phyloP scores from a whole-genome alignment of 1,140 invertebrate genomes.

The Brachystomella parvula region DNA sequence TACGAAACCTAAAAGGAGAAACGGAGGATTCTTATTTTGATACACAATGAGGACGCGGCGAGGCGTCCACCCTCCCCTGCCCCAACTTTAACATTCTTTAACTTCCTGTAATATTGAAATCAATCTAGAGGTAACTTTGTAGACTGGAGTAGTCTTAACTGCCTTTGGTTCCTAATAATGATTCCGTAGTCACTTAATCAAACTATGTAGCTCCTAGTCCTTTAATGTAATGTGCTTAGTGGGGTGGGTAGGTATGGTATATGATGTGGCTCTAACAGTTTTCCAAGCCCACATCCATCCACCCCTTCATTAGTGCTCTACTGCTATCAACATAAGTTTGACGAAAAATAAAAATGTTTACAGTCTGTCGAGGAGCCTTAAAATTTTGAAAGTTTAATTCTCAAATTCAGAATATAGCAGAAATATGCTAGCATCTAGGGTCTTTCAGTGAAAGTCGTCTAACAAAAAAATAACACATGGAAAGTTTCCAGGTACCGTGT shows the following conservation, averaged over 20 bases:
- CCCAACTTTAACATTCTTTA: no score
- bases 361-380: constrained; percentile 7
- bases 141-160: no score
- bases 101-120: no score
- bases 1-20: no score
- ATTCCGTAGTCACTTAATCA: no score
- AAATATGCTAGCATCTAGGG: neutral
- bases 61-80: neutral
- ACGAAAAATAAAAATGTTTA: constrained; percentile 1
- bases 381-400: neutral
- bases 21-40: neutral
- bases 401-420: neutral
- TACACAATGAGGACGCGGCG: neutral
- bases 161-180: no score
- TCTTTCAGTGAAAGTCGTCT: no score
- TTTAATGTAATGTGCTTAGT: no score
- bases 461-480: no score
- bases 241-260: neutral
- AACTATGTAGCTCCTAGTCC: no score
- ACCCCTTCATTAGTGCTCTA: neutral
- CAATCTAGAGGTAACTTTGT: no score
- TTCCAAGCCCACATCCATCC: neutral
- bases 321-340: neutral
- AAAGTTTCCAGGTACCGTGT: no score
- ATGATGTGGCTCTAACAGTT: constrained; percentile 1